A percentile compares a stretch with the other conserved stretches of the same genome.
phyloP scores from a whole-genome alignment of 2,888 invertebrate genomes.

The Aricia artaxerxes region DNA sequence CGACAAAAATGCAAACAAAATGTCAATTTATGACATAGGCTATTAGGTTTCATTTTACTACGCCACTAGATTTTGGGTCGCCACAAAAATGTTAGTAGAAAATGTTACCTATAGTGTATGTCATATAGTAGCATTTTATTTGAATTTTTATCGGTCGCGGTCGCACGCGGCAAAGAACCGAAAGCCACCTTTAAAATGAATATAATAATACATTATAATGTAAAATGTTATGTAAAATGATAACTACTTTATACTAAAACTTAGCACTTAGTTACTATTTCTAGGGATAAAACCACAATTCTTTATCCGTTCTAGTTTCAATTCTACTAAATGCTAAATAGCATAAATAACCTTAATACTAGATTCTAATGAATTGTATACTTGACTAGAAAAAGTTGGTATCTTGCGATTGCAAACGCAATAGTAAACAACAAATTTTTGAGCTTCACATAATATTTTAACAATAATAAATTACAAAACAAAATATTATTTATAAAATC shows the following conservation, averaged over 20 bases:
- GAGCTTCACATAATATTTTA: background rate
- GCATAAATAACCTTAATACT: background rate
- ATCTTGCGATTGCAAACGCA: background rate
- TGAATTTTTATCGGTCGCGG: too few species aligned
- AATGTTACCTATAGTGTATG: too few species aligned
- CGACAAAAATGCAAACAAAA: too few species aligned
- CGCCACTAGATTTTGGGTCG: too few species aligned
- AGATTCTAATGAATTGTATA: background rate
- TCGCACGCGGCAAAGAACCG: too few species aligned
- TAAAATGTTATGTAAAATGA: too few species aligned
- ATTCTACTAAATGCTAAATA: background rate
- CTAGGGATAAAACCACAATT: background rate
- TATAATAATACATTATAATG: too few species aligned
- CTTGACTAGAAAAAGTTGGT: constrained; percentile 3
- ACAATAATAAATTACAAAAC: background rate
- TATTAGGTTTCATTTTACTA: too few species aligned
- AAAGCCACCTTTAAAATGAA: too few species aligned
- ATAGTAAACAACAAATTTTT: background rate
- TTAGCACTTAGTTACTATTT: background rate
- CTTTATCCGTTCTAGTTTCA: background rate
- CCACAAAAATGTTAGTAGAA: too few species aligned
- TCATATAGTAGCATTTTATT: too few species aligned
- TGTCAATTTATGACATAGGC: too few species aligned
- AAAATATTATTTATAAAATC: background rate
- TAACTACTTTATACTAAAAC: background rate